Percentiles rank a stretch among this genome's conserved stretches.
Conservation (phyloP, 2,797 vertebrate genomes). For the Octomys mimax region DNA sequence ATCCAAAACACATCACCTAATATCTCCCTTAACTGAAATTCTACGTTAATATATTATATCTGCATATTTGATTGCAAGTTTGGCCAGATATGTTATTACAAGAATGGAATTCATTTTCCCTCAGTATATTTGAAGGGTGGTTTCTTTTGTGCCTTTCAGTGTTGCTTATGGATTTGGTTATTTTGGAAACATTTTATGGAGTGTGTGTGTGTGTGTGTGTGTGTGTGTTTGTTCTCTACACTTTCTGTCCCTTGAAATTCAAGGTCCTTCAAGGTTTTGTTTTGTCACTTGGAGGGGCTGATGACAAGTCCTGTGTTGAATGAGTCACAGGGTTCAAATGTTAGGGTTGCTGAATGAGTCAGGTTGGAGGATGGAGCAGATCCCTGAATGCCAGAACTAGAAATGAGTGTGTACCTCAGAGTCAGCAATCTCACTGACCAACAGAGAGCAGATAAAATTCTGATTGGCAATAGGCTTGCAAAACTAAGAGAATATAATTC, state of each 20-base stretch:
- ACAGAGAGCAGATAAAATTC: not conserved
- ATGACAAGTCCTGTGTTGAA: not conserved
- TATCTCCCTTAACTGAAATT: not conserved
- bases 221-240: not conserved
- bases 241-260: not conserved
- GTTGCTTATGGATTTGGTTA: not conserved
- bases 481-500: not conserved
- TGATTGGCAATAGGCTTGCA: not conserved
- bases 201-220: not conserved
- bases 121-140: constrained; percentile 5
- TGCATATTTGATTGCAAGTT: not conserved
- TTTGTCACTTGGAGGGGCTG: not conserved
- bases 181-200: not conserved
- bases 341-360: not conserved
- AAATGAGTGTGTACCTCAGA: not conserved
- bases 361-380: not conserved
- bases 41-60: not conserved
- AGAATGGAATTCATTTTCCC: not conserved
- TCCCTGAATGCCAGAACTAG: not conserved
- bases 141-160: not conserved
- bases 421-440: not conserved
- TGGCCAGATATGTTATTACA: not conserved
- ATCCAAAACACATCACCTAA: not conserved
- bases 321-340: not conserved
- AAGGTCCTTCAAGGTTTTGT: not conserved